Evolutionary conservation across 2,113 vertebrate species (phyloP).

Genomic region (Hucho hucho): DNA sequence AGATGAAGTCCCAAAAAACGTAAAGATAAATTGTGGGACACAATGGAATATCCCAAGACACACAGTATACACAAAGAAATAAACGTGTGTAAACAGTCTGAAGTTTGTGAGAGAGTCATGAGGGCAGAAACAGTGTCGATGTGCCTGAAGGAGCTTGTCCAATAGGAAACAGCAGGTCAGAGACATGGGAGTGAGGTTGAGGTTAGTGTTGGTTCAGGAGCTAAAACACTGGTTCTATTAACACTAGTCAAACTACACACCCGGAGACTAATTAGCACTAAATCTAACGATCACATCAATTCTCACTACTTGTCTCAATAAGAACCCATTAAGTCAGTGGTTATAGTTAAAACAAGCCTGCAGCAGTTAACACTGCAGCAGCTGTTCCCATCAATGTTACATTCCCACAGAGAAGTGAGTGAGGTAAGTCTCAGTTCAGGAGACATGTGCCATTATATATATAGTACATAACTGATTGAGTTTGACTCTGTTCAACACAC

Average conservation of each 20-base stretch:
- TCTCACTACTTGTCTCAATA: too few relatives aligned
- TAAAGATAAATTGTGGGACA: too few relatives aligned
- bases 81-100: conserved; percentile 39
- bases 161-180: conserved; percentile 13
- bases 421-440: conserved; percentile 10
- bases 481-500: background rate
- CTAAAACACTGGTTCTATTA: too few relatives aligned
- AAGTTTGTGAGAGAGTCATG: conserved; percentile 13
- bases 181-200: too few relatives aligned
- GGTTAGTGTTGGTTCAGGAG: background rate
- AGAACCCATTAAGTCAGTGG: too few relatives aligned
- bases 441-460: conserved; percentile 13
- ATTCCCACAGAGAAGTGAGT: conserved; percentile 31
- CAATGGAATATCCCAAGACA: background rate
- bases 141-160: conserved; percentile 18
- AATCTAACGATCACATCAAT: too few relatives aligned
- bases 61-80: conserved; percentile 19
- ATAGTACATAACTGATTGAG: background rate
- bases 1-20: too few relatives aligned
- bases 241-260: too few relatives aligned
- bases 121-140: conserved; percentile 26
- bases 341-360: too few relatives aligned
- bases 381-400: background rate
- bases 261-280: too few relatives aligned
- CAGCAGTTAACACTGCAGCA: too few relatives aligned